A percentile compares a stretch with the other conserved stretches of the same genome.
Conservation (phyloP, 2,113 vertebrate genomes). For the Ptychochromis oligacanthus region DNA sequence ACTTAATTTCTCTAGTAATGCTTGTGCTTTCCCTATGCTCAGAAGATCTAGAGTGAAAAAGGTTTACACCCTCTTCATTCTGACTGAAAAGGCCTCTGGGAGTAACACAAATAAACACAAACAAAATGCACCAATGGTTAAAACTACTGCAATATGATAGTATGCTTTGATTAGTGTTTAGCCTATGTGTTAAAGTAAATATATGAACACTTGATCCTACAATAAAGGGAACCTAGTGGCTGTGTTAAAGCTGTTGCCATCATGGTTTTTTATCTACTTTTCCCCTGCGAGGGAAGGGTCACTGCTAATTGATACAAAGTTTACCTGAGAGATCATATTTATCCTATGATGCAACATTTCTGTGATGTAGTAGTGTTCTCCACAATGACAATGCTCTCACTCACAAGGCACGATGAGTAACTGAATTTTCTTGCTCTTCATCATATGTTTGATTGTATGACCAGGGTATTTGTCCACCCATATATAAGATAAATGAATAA, state of each 20-base stretch:
- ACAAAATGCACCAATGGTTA: background rate
- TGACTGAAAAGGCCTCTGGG: background rate
- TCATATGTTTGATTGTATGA: background rate
- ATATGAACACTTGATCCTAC: too few species aligned
- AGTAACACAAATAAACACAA: background rate
- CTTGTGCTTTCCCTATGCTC: background rate
- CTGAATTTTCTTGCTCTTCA: background rate
- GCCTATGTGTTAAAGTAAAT: too few species aligned
- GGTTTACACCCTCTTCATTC: accelerated
- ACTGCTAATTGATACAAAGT: background rate
- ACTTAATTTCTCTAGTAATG: background rate
- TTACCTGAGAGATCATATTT: background rate
- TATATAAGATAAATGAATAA: background rate
- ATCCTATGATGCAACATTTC: background rate
- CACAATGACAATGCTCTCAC: background rate
- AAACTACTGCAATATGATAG: background rate
- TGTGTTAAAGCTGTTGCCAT: background rate
- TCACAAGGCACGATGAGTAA: background rate
- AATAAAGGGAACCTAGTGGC: background rate
- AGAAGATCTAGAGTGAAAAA: background rate
- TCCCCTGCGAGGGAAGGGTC: background rate
- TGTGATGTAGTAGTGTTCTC: background rate
- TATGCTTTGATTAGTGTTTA: background rate
- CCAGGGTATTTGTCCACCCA: background rate
- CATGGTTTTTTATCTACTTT: background rate